Base-by-base conservation (phyloP, 2,797 vertebrate genomes). In the Crax fasciolata region DNA sequence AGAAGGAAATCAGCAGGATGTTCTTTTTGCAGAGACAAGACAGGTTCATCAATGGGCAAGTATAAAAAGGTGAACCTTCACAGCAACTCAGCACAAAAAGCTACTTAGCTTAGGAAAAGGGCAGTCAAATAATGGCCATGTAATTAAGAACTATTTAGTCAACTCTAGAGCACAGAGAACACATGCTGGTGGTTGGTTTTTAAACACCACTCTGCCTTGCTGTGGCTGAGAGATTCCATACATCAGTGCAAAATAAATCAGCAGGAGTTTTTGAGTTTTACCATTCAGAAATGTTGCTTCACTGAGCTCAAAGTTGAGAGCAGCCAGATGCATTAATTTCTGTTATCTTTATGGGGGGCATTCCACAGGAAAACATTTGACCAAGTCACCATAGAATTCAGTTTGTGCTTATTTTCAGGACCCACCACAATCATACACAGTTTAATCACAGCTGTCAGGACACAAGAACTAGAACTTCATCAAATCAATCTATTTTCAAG, bases 1-100 rank as follows among this genome's bases (percentile, higher is more conserved):
- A 92, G 70, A 59, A 1, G 28, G 17, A 72, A 91, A 51, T 46
- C 72, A 95, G 82, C 65, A 96, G 27, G 63, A 28, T 52, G 39
- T 18, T 84, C 62, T 87, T 6, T 48, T 73, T 55, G 51, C 59
- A 91, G 35, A 71, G 35, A 30, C 15, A 28, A 32, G 30, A 41
- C 72, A 63, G 19, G 39, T 48, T 79, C 52, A 59, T 21, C 30
- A 82, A 66, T 1, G 62, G 35, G 9, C 57, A 83, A 57, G 9
- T 18, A 13, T 17, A n/a, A 54, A 52, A 62, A 46, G 35, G 25
- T 35, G 30, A 79, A n/a, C 9, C 24, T 71, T 71, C 52, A 46
- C 12, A 44, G 57, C 7, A 65, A 21, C 10, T 38, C 35, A 38
- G 13, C 11, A 48, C 13, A 68, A 84, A 73, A 55, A 38, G 25